Base-by-base conservation (phyloP, 2,113 vertebrate genomes). In the Microtus ochrogaster region DNA sequence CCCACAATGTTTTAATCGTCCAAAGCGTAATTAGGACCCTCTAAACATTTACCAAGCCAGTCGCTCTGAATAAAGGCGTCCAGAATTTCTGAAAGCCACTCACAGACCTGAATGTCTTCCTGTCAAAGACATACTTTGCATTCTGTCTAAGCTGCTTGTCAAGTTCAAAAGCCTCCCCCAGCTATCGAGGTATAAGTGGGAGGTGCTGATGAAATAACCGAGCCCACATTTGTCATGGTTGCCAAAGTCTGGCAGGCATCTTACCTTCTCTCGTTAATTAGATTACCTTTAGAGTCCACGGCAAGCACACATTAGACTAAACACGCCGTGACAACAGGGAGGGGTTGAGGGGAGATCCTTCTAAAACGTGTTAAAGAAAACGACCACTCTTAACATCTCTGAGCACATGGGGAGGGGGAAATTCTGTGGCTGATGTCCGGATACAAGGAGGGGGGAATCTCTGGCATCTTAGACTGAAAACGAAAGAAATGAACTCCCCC, bases 201-300 rank as follows among this genome's bases (percentile, higher is more conserved):
- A 98, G 98, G 97, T 96, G 96, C 96, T 97, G 98, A 97, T 98
- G 98, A 98, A 97, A 97, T 79, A 98, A 90, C 90, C 74, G 73
- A 94, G 73, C 89, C 94, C 92, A 78, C 5, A 22, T 73, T 95
- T 96, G 98, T 98, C 97, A 97, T 41, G 86, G 92, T 28, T 98
- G 97, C 98, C 98, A 97, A 98, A 98, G 97, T 97, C 97, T 97
- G 97, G 96, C 74, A 97, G 98, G 96, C 97, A 98, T 98, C 98
- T 97, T 98, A 98, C 97, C 11, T 95, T 98, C 97, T 97, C 96
- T 98, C 98, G 98, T 98, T 98, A 98, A 98, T 99, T 98, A 98
- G 92, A 98, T 98, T 98, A 97, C 96, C 95, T 89, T 96, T 98
- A 96, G 90, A 96, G 87, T 96, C 82, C 97, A 97, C 97, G 98